Conservation (phyloP, 1,140 invertebrate species). For the Eubasilissa regina region DNA sequence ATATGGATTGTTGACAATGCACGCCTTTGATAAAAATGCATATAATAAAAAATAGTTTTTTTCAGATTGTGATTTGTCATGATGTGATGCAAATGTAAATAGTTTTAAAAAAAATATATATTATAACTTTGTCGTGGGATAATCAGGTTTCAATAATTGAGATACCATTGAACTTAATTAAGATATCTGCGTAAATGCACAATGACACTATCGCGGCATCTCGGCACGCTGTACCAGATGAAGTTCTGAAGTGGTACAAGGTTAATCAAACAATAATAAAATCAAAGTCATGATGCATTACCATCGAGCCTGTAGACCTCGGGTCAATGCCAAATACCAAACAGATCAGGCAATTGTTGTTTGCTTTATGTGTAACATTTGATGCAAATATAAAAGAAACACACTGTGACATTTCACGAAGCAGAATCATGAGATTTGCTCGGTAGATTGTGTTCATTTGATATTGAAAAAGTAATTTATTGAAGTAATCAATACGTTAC, state of each 20-base stretch:
- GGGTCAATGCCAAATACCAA: conserved; percentile 23
- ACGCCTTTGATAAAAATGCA: no score
- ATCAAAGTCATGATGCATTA: conserved; percentile 42
- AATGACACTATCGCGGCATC: conserved; percentile 22
- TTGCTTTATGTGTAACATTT: background rate
- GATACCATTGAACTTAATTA: conserved; percentile 19
- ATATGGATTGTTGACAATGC: no score
- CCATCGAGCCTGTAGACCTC: conserved; percentile 16
- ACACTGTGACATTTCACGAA: conserved; percentile 33
- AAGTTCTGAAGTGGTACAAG: conserved; percentile 22
- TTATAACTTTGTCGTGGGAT: no score
- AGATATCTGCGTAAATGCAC: conserved; percentile 13
- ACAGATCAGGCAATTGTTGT: no score
- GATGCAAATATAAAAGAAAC: background rate
- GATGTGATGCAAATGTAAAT: no score
- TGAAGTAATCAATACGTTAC: background rate
- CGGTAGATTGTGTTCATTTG: background rate
- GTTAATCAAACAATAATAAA: conserved; percentile 23
- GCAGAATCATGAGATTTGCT: background rate
- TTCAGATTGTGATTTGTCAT: no score
- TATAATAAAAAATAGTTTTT: no score
- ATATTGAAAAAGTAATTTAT: background rate
- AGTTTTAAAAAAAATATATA: no score
- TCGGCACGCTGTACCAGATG: background rate
- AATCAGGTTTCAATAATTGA: background rate